phyloP scores from a whole-genome alignment of 2,113 vertebrate genomes.

The Psittacus erithacus region DNA sequence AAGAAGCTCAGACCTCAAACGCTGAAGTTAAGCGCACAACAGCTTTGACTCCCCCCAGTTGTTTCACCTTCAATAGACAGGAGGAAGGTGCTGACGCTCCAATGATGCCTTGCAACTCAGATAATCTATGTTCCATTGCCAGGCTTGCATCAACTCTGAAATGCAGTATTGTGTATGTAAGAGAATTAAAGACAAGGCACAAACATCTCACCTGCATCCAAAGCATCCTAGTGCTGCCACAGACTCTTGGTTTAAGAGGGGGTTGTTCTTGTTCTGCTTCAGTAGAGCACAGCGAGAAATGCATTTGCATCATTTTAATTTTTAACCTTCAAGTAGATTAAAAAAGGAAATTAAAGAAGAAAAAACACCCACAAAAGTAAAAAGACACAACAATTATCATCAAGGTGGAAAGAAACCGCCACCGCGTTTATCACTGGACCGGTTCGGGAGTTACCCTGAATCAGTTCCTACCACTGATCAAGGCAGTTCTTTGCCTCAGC shows the following conservation, averaged over 20 bases:
- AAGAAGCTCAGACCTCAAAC: not conserved
- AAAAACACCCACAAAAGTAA: not conserved
- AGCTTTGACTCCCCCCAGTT: fast-evolving
- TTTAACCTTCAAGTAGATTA: not conserved
- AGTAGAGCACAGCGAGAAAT: not conserved
- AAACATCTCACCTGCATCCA: not conserved
- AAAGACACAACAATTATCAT: not conserved
- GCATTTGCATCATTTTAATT: not conserved
- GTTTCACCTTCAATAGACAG: not conserved
- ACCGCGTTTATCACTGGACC: not conserved
- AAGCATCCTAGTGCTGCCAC: not conserved
- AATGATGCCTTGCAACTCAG: not conserved
- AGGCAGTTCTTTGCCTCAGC: not conserved
- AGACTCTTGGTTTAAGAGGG: not conserved
- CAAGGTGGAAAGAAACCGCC: not conserved
- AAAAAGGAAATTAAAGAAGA: not conserved
- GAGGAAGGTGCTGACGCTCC: not conserved
- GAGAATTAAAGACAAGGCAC: not conserved
- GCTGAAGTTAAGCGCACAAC: not conserved
- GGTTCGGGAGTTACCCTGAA: not conserved
- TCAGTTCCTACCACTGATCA: not conserved
- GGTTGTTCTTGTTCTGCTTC: not conserved
- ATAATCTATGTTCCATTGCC: not conserved
- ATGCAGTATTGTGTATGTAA: not conserved
- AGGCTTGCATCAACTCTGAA: not conserved